Evolutionary conservation across 2,797 vertebrate species (phyloP).

Genomic region (Sebastes matsubarae): DNA sequence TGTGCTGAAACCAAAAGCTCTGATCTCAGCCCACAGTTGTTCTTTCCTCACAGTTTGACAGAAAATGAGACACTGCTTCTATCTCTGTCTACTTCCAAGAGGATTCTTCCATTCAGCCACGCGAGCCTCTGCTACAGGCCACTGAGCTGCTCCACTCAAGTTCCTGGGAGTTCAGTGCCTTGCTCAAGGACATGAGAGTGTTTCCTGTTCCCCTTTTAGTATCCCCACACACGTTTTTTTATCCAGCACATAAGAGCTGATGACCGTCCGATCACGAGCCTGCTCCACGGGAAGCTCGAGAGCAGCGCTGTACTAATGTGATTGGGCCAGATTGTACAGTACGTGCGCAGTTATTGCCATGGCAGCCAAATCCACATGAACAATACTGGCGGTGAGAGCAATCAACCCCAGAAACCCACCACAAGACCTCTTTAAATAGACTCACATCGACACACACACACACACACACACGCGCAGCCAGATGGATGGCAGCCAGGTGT

Average conservation of each 20-base stretch:
- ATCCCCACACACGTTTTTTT: background rate
- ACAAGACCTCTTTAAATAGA: constrained; percentile 57
- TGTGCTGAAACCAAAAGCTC: background rate
- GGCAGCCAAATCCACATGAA: constrained; percentile 42
- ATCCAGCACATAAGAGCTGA: background rate
- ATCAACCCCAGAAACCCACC: constrained; percentile 44
- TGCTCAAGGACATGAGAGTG: background rate
- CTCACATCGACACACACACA: constrained; percentile 30
- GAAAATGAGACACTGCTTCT: background rate
- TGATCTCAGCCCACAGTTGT: background rate
- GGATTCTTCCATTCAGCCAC: background rate
- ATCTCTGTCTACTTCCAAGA: background rate
- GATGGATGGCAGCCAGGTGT: constrained; percentile 62
- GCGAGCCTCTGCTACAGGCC: background rate
- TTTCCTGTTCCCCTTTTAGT: background rate
- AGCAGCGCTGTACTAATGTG: background rate
- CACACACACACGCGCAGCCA: constrained; percentile 23
- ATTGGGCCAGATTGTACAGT: constrained; percentile 28
- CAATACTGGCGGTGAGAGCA: constrained; percentile 33
- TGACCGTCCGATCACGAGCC: background rate
- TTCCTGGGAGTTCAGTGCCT: background rate
- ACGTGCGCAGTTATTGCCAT: constrained; percentile 37
- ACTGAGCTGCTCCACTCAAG: background rate
- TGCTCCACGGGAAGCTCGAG: constrained; percentile 1
- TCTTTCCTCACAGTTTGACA: background rate